These are phyloP conservation scores for Lophotis ruficrista DNA, from an alignment of 2,113 vertebrate species.

Conservation along the genomic window DNA sequence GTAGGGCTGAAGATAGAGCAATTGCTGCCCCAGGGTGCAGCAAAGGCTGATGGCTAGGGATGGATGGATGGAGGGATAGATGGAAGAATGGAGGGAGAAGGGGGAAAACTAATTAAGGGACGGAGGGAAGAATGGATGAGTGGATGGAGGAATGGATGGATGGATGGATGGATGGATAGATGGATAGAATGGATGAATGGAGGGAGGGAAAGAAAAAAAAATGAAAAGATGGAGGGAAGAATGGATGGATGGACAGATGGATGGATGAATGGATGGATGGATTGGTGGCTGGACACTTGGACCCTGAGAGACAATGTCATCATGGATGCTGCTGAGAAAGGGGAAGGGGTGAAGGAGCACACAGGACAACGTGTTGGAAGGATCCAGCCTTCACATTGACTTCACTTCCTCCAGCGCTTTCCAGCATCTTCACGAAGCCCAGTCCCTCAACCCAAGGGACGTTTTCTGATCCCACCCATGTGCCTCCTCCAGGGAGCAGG, in stretches of 20 bases:
- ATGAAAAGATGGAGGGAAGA: background rate
- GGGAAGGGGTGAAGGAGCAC: background rate
- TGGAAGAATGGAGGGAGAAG: too few relatives aligned
- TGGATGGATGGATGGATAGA: too few relatives aligned
- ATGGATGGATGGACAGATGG: background rate
- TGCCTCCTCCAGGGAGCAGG: background rate
- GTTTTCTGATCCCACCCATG: background rate
- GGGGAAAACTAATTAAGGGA: too few relatives aligned
- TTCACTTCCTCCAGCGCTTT: background rate
- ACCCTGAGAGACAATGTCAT: background rate
- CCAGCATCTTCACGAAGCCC: background rate
- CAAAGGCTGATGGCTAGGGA: background rate
- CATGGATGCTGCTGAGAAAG: background rate
- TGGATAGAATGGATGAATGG: background rate
- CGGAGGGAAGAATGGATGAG: background rate
- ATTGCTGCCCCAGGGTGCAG: background rate
- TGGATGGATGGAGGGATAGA: background rate
- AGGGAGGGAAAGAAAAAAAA: background rate
- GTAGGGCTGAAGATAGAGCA: background rate
- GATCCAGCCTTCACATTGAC: background rate
- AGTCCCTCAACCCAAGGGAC: rapidly evolving
- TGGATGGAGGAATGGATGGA: background rate
- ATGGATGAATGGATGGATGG: too few relatives aligned
- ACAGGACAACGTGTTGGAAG: background rate
- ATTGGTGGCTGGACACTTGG: rapidly evolving